These are phyloP conservation scores for Eilema caniola DNA, from an alignment of 2,888 invertebrate genomes.

Conservation along the genomic window DNA sequence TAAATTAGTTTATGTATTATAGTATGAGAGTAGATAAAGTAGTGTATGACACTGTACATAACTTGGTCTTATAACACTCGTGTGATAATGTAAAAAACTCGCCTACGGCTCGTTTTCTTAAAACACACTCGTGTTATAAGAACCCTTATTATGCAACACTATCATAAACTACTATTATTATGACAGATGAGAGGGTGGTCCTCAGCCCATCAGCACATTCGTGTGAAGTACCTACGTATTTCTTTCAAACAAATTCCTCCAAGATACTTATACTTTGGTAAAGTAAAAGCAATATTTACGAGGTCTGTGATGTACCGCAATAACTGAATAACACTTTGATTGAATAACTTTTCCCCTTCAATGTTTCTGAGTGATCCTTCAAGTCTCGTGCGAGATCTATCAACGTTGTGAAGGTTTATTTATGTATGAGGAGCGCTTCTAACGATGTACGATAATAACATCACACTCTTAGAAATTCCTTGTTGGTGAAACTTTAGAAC, in stretches of 20 bases:
- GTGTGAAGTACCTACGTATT: background rate
- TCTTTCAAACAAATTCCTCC: background rate
- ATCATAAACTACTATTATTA: too few species aligned
- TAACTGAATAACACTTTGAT: constrained; percentile 3
- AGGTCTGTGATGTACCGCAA: background rate
- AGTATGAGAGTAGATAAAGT: too few species aligned
- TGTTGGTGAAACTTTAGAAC: background rate
- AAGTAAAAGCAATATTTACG: constrained; percentile 4
- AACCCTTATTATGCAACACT: too few species aligned
- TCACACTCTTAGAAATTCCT: background rate
- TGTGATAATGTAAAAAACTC: too few species aligned
- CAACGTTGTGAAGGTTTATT: constrained; percentile 1
- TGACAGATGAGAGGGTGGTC: background rate
- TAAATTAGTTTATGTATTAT: too few species aligned
- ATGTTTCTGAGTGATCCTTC: background rate
- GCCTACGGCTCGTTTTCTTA: too few species aligned
- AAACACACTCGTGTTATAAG: too few species aligned
- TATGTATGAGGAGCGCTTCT: background rate
- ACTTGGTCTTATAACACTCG: too few species aligned
- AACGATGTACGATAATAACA: background rate
- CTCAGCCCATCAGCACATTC: background rate
- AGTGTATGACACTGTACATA: too few species aligned
- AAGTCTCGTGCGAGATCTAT: background rate
- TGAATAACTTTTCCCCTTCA: background rate
- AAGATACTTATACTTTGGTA: background rate